These are phyloP conservation scores for Lithophane ornitopus DNA, from an alignment of 2,888 invertebrate species.

Conservation along the genomic window DNA sequence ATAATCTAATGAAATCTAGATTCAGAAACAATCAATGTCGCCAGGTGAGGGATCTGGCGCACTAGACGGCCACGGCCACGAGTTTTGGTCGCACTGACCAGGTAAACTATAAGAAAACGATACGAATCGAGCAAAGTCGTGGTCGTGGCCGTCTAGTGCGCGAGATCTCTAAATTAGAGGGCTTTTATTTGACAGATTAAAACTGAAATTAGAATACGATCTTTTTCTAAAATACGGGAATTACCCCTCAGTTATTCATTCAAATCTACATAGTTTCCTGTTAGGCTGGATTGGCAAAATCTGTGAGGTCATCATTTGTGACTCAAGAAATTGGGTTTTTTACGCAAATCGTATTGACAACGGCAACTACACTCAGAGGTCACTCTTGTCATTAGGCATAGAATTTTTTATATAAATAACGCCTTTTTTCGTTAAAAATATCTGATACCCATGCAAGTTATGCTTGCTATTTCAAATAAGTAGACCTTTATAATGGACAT, in stretches of 20 bases:
- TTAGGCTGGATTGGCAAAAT: background rate
- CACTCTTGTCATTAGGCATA: background rate
- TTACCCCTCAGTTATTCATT: background rate
- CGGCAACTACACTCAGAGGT: background rate
- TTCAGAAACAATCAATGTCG: background rate
- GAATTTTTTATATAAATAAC: background rate
- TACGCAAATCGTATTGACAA: background rate
- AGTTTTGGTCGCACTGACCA: too few species aligned
- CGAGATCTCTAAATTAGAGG: too few species aligned
- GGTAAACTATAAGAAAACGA: too few species aligned
- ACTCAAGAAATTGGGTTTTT: background rate
- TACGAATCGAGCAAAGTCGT: too few species aligned
- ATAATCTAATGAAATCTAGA: background rate
- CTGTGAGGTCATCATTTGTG: background rate
- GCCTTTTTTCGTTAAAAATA: background rate
- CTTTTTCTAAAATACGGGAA: background rate
- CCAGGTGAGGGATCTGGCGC: too few species aligned
- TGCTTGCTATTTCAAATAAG: background rate
- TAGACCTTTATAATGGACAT: too few species aligned
- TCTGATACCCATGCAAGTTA: background rate
- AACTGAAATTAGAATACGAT: background rate
- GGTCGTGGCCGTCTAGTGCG: too few species aligned
- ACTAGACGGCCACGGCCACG: too few species aligned
- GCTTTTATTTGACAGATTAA: background rate
- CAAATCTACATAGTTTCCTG: background rate